Evolutionary conservation across 2,797 vertebrate species (phyloP), one percentile per base, ranked within the genome.

Genomic region (Diceros bicornis): DNA sequence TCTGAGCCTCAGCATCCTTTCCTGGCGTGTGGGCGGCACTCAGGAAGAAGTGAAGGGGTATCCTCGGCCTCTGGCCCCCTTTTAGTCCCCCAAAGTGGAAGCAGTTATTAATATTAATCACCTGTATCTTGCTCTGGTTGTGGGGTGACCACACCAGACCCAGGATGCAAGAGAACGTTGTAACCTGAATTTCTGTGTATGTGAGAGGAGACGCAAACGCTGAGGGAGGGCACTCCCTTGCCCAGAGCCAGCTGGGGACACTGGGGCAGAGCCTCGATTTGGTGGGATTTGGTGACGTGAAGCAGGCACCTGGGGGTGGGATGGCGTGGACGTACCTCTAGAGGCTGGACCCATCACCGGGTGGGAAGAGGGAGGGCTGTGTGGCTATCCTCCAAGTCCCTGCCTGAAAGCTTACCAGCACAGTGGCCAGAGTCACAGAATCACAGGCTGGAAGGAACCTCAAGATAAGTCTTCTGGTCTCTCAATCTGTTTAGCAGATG

Each of bases 1-100:
- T 27, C 66, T 68, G n/a, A 57, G 66, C 20, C 3, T 44, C 55
- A 6, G 57, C 3, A 6, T 72, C 44, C 41, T 12, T 32, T 86
- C 83, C 55, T 66, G 81, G 11, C 61, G 3, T 0, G 0, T 18
- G 25, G 5, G 12, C 0, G 12, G 34, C 6, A 0, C 12, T 17
- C 50, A n/a, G 34, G 44, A 57, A 20, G 32, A 57, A 25, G 41
- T 20, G 23, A 29, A 32, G 37, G 20, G 20, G 41, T 37, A 7
- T 29, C 57, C 32, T 10, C 17, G 8, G 87, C 14, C 66, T 34
- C 27, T 29, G 34, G 62, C 34, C 27, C 21, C 8, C 4, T 16
- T 32, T 0, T 11, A 18, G 6, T 12, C 4, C 13, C 21, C 55
- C 34, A 1, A 2, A 47, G 37, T 12, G 37, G 84, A 57, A 82